These are phyloP conservation scores for Platichthys flesus DNA, from an alignment of 2,113 vertebrate genomes.

Conservation along the genomic window DNA sequence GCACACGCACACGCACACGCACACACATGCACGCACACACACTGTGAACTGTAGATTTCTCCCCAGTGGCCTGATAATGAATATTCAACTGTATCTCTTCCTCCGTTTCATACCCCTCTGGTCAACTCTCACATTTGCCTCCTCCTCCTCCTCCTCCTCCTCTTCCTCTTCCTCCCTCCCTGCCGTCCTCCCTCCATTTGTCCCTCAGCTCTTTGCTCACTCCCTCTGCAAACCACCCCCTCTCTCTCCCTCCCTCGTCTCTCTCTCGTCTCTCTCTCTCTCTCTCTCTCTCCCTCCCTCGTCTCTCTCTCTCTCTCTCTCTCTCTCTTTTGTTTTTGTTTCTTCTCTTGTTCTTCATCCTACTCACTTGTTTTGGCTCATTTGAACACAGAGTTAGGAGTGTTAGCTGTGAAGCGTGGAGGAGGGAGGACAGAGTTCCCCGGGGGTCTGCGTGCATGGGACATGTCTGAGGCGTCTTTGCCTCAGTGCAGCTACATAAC, in stretches of 20 bases:
- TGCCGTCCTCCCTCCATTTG: slow-evolving; percentile 9
- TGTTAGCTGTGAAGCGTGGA: slow-evolving; percentile 50
- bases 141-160: slow-evolving; percentile 13
- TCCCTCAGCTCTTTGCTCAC: slow-evolving; percentile 47
- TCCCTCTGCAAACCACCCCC: slow-evolving; percentile 45
- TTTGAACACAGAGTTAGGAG: slow-evolving; percentile 62
- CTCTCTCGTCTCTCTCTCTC: slow-evolving; percentile 16
- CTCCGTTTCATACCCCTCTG: slow-evolving; percentile 40
- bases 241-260: background rate
- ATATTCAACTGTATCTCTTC: slow-evolving; percentile 62
- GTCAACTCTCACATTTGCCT: slow-evolving; percentile 31
- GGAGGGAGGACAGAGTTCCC: slow-evolving; percentile 54
- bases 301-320: slow-evolving; percentile 19
- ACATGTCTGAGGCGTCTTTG: slow-evolving; percentile 42
- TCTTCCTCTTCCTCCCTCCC: background rate
- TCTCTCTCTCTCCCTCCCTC: slow-evolving; percentile 9
- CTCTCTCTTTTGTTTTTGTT: background rate
- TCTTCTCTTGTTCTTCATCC: slow-evolving; percentile 32
- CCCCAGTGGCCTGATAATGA: slow-evolving; percentile 48
- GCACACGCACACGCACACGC: too few species aligned
- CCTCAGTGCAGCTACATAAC: slow-evolving; percentile 10
- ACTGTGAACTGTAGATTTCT: slow-evolving; percentile 21
- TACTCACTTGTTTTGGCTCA: slow-evolving; percentile 54
- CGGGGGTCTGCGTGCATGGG: background rate
- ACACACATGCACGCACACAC: too few species aligned